Evolutionary conservation across 2,888 invertebrate species (phyloP).

Genomic region (Caenorhabditis sulstoni): DNA sequence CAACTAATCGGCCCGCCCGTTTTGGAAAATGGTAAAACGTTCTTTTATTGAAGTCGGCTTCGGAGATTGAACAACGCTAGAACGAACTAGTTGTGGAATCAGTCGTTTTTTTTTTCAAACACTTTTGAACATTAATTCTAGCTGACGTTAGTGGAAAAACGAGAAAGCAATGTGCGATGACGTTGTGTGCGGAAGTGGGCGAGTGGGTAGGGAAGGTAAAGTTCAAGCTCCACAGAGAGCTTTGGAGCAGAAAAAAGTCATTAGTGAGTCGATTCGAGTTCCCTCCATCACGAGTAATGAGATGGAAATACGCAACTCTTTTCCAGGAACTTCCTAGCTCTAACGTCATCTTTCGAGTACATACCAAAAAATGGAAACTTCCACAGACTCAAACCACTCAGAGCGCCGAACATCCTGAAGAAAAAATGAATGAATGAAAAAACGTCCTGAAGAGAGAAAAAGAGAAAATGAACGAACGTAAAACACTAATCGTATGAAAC

Average conservation of each 20-base stretch:
- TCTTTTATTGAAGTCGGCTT: not conserved
- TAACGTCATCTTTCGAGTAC: too few relatives aligned
- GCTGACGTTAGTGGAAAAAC: too few relatives aligned
- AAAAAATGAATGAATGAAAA: too few relatives aligned
- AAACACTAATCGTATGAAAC: constrained; percentile 19
- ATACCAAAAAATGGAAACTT: not conserved
- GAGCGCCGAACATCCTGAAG: too few relatives aligned
- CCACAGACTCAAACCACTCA: constrained; percentile 13
- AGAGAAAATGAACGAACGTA: constrained; percentile 10
- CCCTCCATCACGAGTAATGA: constrained; percentile 30
- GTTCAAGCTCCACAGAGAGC: constrained; percentile 6
- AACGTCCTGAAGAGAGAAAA: too few relatives aligned
- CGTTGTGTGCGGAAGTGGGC: not conserved
- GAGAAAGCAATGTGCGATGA: too few relatives aligned
- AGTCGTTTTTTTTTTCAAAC: not conserved
- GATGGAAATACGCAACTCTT: constrained; percentile 14
- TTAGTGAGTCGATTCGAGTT: constrained; percentile 25
- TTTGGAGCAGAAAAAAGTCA: constrained; percentile 16
- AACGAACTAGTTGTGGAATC: constrained; percentile 14
- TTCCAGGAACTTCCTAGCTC: constrained; percentile 24
- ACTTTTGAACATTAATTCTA: constrained; percentile 1
- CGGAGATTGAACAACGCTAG: not conserved
- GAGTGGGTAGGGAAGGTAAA: not conserved
- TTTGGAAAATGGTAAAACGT: not conserved
- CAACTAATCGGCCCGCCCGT: not conserved